phyloP scores from a whole-genome alignment of 2,888 invertebrate species.

The Lithophane leautieri region DNA sequence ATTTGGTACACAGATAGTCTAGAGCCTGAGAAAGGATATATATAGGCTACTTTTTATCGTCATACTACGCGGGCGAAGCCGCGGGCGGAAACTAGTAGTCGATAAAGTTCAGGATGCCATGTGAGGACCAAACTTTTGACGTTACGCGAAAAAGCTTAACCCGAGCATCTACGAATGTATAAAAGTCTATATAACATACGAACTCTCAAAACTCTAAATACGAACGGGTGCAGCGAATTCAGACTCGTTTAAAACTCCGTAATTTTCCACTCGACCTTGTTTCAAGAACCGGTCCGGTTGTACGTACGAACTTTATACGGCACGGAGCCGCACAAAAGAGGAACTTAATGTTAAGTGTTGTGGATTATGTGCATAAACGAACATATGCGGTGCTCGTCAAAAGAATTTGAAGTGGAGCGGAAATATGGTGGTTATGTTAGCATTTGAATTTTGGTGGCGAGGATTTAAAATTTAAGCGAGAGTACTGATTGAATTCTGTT shows the following conservation, averaged over 20 bases:
- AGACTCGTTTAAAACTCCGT: slow-evolving; percentile 48
- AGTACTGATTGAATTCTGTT: not conserved
- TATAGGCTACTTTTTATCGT: too few species aligned
- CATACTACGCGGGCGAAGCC: too few species aligned
- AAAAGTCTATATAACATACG: not conserved
- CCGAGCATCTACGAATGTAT: not conserved
- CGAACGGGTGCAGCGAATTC: slow-evolving; percentile 23
- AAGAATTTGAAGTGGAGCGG: slow-evolving; percentile 55
- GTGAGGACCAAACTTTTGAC: slow-evolving; percentile 2
- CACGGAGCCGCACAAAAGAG: slow-evolving; percentile 44
- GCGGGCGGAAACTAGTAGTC: too few species aligned
- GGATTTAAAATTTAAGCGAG: not conserved
- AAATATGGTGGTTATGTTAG: slow-evolving; percentile 10
- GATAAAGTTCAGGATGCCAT: not conserved
- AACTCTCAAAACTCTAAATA: slow-evolving; percentile 33
- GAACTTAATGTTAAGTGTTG: slow-evolving; percentile 58
- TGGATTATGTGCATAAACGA: slow-evolving; percentile 51
- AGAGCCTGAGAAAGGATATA: too few species aligned
- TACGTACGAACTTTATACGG: slow-evolving; percentile 13
- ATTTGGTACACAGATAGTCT: too few species aligned
- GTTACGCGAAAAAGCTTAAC: not conserved
- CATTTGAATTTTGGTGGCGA: slow-evolving; percentile 21
- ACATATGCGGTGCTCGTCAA: slow-evolving; percentile 44
- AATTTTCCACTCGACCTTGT: slow-evolving; percentile 61
- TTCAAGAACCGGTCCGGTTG: slow-evolving; percentile 28